Base-by-base conservation (phyloP, 2,797 vertebrate species). In the Ptychadena robeensis region DNA sequence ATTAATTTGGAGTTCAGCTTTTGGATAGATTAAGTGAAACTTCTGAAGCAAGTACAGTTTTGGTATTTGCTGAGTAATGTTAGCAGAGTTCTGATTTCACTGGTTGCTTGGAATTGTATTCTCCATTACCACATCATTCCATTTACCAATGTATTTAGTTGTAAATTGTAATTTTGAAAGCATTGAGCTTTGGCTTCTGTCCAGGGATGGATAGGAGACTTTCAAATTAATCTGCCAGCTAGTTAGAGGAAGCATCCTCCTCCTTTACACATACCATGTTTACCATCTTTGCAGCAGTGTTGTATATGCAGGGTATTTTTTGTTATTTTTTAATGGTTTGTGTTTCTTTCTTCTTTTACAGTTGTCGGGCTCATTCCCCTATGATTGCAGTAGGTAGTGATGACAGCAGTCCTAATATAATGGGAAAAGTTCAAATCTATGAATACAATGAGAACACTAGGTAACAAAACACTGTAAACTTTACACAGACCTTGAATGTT, bases 341-440 rank as follows among this genome's bases (percentile, higher is more conserved):
- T 44, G 3, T 18, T 4, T 44, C 14, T 32, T 9, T 32, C 25
- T 48, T 65, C 3, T 66, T 74, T 83, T 15, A 3, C 32, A 99
- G 97, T 88, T 99, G 96, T 73, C 95, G 97, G 59, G 95, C 97
- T 37, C 97, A 99, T 89, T 93, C 96, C 18, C 96, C 97, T 0
- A 99, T 97, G 96, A 96, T 99, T n/a, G 97, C 97, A 31, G 98
- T 99, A 28, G 98, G 97, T 81, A 99, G 98, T 75, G 97, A 99
- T 63, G 97, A 99, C 90, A 94, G 89, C 86, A 98, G 95, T n/a
- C 94, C 96, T 53, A 94, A 95, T 0, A 95, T 96, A 63, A 93
- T 96, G 80, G 97, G 98, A 82, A 99, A 99, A 88, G 98, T 99
- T 82, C 97, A 99, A 88, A 96, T 99, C 88, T 99, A 97, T 5